These are phyloP conservation scores for Octonoba sinensis DNA, from an alignment of 2,888 invertebrate genomes.

Conservation along the genomic window DNA sequence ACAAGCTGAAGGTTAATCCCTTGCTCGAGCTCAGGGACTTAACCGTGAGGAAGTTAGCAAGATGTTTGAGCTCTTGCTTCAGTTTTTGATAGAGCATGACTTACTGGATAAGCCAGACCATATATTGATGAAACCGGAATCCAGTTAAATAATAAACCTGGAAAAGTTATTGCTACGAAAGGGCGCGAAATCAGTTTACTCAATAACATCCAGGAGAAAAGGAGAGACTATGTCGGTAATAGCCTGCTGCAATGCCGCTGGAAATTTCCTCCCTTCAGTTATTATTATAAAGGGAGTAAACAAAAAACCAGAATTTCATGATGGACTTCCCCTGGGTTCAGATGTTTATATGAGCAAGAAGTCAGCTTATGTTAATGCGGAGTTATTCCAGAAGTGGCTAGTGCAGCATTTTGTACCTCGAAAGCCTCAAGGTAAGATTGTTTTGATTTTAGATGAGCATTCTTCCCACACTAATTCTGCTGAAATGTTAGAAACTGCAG, in stretches of 20 bases:
- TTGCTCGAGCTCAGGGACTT: background rate
- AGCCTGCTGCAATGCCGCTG: background rate
- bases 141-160: background rate
- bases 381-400: slow-evolving; percentile 13
- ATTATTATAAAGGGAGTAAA: slow-evolving; percentile 4
- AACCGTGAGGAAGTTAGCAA: background rate
- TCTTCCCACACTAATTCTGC: background rate
- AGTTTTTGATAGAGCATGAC: background rate
- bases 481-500: slow-evolving; percentile 1
- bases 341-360: background rate
- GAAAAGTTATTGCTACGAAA: background rate
- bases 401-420: background rate
- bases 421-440: background rate
- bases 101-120: background rate
- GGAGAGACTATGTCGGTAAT: slow-evolving; percentile 7
- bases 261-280: background rate
- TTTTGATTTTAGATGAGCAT: background rate
- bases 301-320: background rate
- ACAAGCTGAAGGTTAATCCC: background rate
- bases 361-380: slow-evolving; percentile 2
- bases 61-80: background rate
- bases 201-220: background rate
- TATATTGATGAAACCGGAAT: slow-evolving; percentile 14
- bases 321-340: background rate
- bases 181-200: background rate